A percentile compares a stretch with the other conserved stretches of the same genome.
phyloP scores from a whole-genome alignment of 2,113 vertebrate species.

The Paramisgurnus dabryanus region DNA sequence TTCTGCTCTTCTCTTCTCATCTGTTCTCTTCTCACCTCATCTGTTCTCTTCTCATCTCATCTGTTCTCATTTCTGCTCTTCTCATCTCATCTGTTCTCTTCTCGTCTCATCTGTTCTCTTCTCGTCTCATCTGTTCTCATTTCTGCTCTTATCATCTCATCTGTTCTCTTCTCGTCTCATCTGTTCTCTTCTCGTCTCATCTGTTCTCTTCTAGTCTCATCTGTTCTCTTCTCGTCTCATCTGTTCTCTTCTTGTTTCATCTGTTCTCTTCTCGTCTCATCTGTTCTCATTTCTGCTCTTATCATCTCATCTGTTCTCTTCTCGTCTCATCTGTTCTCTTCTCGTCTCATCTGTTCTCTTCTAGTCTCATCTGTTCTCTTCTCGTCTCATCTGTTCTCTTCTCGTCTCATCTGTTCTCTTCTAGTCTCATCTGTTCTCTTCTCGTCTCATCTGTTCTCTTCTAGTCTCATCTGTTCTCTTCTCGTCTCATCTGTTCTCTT shows the following conservation, averaged over 20 bases:
- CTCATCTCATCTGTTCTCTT: background rate
- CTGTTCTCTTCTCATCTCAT: constrained; percentile 24
- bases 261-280: background rate
- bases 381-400: background rate
- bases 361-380: constrained; percentile 2
- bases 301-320: background rate
- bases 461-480: background rate
- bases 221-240: background rate
- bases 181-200: no score
- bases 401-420: no score
- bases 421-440: no score
- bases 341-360: constrained; percentile 14
- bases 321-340: constrained; percentile 1
- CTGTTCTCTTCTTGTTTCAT: background rate
- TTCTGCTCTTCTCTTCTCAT: background rate
- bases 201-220: no score
- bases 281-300: background rate
- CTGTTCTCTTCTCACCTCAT: background rate
- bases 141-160: no score
- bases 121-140: no score
- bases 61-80: background rate
- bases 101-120: background rate
- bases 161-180: no score
- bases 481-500: background rate
- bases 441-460: background rate